Conservation (phyloP, 2,888 invertebrate species). For the Pegoplata infirma region DNA sequence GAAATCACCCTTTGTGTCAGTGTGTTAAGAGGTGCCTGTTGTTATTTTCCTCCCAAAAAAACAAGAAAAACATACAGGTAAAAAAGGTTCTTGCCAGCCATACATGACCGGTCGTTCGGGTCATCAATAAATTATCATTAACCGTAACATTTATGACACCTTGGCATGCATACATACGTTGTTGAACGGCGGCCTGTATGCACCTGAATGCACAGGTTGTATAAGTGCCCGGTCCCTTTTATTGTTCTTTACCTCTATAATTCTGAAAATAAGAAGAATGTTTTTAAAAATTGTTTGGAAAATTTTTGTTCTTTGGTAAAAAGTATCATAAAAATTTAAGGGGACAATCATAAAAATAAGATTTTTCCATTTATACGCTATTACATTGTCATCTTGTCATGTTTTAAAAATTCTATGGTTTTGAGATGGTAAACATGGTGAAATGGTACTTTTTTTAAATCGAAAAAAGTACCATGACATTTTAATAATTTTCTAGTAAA, state of each 20-base stretch:
- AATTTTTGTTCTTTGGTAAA: not conserved
- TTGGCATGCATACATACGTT: too few species aligned
- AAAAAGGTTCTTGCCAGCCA: not conserved
- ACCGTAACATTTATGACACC: conserved; percentile 43
- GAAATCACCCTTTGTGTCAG: conserved; percentile 11
- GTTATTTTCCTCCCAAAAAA: not conserved
- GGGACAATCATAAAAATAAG: conserved; percentile 24
- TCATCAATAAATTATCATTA: conserved; percentile 51
- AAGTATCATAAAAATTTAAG: not conserved
- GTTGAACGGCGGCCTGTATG: not conserved
- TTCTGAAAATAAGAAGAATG: conserved; percentile 31
- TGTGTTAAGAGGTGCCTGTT: not conserved
- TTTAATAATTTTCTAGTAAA: too few species aligned
- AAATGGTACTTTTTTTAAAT: too few species aligned
- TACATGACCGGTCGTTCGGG: conserved; percentile 1
- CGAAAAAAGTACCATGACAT: too few species aligned
- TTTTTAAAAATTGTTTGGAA: conserved; percentile 11
- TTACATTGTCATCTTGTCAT: conserved; percentile 33
- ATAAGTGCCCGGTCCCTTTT: not conserved
- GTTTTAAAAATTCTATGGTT: too few species aligned
- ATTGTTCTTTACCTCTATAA: conserved; percentile 12
- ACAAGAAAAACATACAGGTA: too few species aligned
- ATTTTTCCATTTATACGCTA: conserved; percentile 16
- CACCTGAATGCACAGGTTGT: conserved; percentile 13
- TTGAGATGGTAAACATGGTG: too few species aligned